Evolutionary conservation across 2,113 vertebrate genomes (phyloP).

Genomic region (Grammomys dolichurus): DNA sequence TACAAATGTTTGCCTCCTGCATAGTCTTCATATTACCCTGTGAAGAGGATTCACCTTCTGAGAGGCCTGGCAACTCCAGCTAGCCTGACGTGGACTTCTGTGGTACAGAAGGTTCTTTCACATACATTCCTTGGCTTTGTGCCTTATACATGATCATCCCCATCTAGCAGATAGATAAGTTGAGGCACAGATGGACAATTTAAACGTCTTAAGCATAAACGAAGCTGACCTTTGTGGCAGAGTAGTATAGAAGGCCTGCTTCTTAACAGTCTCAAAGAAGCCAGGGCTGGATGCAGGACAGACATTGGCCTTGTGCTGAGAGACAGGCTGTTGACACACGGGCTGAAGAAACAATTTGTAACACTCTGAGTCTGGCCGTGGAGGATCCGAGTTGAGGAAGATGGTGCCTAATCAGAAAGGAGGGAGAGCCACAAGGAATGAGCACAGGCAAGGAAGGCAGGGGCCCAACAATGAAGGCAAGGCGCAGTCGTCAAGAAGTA

Average conservation of each 20-base stretch:
- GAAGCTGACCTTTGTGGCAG: background rate
- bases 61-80: background rate
- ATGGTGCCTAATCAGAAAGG: background rate
- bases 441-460: background rate
- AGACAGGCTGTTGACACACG: background rate
- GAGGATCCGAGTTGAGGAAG: background rate
- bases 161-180: background rate
- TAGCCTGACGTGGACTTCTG: background rate
- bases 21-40: background rate
- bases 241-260: too few species aligned
- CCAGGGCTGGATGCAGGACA: background rate
- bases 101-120: background rate
- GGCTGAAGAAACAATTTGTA: background rate
- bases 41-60: background rate
- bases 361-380: background rate
- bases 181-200: background rate
- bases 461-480: background rate
- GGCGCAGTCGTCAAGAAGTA: too few species aligned
- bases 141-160: background rate
- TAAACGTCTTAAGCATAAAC: background rate
- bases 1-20: rapidly evolving
- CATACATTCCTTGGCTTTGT: background rate
- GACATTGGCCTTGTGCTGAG: background rate
- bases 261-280: background rate
- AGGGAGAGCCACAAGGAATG: background rate